phyloP scores from a whole-genome alignment of 30 jellyfish, hydroid and myxozoan genomes.

The Pseudorhiza aurosa region DNA sequence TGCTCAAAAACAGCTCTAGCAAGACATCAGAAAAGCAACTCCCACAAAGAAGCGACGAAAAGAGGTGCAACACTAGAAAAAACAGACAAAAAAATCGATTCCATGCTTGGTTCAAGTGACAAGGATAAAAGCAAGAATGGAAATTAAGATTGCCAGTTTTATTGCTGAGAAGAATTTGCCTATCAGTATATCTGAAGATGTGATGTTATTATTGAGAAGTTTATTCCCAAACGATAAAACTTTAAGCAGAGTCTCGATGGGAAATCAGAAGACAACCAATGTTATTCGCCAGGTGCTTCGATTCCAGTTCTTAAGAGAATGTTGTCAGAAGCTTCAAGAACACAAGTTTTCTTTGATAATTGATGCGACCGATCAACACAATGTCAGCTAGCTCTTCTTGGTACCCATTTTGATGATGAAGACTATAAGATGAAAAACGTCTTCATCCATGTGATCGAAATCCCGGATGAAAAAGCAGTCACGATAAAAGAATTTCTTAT shows the following conservation, averaged over 20 bases:
- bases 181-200: slow-evolving; percentile 18
- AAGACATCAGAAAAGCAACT: slow-evolving; percentile 33
- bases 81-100: slow-evolving; percentile 1
- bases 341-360: slow-evolving; percentile 42
- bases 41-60: slow-evolving; percentile 28
- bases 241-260: slow-evolving; percentile 27
- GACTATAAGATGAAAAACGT: slow-evolving; percentile 12
- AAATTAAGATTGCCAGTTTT: slow-evolving; percentile 47
- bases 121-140: slow-evolving; percentile 22
- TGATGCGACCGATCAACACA: slow-evolving; percentile 55
- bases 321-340: slow-evolving; percentile 10
- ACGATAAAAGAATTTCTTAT: not conserved
- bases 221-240: slow-evolving; percentile 11
- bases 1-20: slow-evolving; percentile 57
- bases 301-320: slow-evolving; percentile 38
- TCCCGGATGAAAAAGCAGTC: slow-evolving; percentile 13
- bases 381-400: slow-evolving; percentile 54
- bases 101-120: slow-evolving; percentile 30
- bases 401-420: slow-evolving; percentile 20
- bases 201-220: not conserved
- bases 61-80: slow-evolving; percentile 4
- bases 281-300: slow-evolving; percentile 34
- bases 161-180: slow-evolving; percentile 46
- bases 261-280: slow-evolving; percentile 55
- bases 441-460: slow-evolving; percentile 19